Base-by-base conservation (phyloP, 2,888 invertebrate genomes). In the Brenthis daphne region DNA sequence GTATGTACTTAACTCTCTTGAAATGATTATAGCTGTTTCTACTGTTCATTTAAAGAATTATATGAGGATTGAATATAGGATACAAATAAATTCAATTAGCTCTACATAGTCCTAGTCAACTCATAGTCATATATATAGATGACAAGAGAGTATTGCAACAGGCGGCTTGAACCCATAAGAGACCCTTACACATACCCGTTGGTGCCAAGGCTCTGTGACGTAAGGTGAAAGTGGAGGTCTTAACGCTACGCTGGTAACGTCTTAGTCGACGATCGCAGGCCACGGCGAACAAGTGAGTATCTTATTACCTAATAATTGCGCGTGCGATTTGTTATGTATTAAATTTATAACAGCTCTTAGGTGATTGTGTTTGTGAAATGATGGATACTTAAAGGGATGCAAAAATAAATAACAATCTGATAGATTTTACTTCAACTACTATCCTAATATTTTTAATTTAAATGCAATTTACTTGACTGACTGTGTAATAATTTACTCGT, bases 151-250 rank as follows among this genome's bases (percentile, higher is more conserved):
- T 66, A 60, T 67, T 50, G 61, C 24, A 68, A 67, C 20, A 68
- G 37, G 57, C 57, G 14, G 51, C 51, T 61, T 60, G 37, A 65
- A 33, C 53, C 47, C 64, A 65, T 57, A 60, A 33, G 57, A 47
- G 70, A 73, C 70, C 73, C 67, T 70, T 70, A 58, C 67, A 78
- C 77, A 77, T 73, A 73, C 57, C 77, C 73, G 78, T 77, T 77
- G 81, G 83, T 82, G 85, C 85, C 91, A 90, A 90, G 90, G 91
- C 82, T 82, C 77, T 69, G 70, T 90, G 88, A 88, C 83, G 90
- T 87, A 92, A 90, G 76, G 91, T 87, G 91, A 92, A 92, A 91
- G 91, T 90, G 61, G 67, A 71, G 76, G 74, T 69, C 72, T 51
- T 65, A 37, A 13, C 54, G 74, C 67, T 69, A 69, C 68, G 70